phyloP scores from a whole-genome alignment of 92 coral and sea anemone genomes.

The Epizoanthus rinbou region DNA sequence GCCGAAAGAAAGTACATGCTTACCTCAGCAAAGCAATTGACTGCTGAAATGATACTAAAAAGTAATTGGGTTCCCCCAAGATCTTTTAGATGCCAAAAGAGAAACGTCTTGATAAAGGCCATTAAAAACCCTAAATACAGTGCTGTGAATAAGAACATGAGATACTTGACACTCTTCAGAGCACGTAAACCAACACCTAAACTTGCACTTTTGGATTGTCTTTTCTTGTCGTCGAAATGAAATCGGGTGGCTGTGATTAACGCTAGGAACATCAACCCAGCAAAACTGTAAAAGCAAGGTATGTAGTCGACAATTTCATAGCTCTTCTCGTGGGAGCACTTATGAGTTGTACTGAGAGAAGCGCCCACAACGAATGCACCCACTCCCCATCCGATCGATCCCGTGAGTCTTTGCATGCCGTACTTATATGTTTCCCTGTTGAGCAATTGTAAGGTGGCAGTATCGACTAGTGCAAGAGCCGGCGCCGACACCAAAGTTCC shows the following conservation, averaged over 20 bases:
- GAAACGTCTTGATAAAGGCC: constrained; percentile 97
- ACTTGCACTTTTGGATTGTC: constrained; percentile 76
- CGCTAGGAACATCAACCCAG: constrained; percentile 88
- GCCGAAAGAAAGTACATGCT: constrained; percentile 99
- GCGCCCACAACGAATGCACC: constrained; percentile 99
- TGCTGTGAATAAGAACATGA: constrained; percentile 97
- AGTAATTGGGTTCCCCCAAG: constrained; percentile 94
- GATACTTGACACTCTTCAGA: constrained; percentile 82
- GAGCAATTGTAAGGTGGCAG: constrained; percentile 93
- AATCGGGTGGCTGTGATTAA: constrained; percentile 85
- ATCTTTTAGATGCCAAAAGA: constrained; percentile 98
- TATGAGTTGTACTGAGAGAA: constrained; percentile 88
- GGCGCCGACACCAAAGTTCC: constrained; percentile 97
- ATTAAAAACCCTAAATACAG: constrained; percentile 94
- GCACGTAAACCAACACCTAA: constrained; percentile 95
- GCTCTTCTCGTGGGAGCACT: constrained; percentile 81
- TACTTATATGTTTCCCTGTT: constrained; percentile 95
- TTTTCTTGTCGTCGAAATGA: constrained; percentile 80
- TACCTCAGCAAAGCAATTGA: constrained; percentile 97
- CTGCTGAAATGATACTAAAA: constrained; percentile 96
- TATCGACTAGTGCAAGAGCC: constrained; percentile 92
- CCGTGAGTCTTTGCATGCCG: constrained; percentile 98
- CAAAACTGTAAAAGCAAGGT: constrained; percentile 97
- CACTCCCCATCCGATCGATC: constrained; percentile 99
- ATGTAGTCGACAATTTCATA: constrained; percentile 95